A percentile compares a stretch with the other conserved stretches of the same genome.
phyloP scores from a whole-genome alignment of 2,113 vertebrate species.

The Actenoides hombroni region DNA sequence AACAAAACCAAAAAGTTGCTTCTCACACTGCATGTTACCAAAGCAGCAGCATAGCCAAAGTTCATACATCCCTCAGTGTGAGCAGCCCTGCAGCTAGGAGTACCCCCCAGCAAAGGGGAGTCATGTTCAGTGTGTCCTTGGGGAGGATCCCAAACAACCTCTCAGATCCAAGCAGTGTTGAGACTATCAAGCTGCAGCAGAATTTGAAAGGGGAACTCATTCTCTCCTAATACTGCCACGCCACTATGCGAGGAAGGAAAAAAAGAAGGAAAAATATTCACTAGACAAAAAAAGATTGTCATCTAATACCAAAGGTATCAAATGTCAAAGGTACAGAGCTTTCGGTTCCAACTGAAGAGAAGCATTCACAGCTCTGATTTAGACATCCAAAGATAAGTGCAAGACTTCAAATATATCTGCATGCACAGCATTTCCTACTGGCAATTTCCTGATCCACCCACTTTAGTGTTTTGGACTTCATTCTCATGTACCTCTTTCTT shows the following conservation, averaged over 20 bases:
- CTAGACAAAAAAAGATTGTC: background rate
- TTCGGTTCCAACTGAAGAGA: background rate
- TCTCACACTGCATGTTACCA: background rate
- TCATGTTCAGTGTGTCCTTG: background rate
- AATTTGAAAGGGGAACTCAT: background rate
- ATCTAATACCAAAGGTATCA: background rate
- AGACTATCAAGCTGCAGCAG: background rate
- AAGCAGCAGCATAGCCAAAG: background rate
- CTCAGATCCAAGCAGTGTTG: background rate
- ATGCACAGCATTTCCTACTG: background rate
- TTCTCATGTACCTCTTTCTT: background rate
- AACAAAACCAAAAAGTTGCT: background rate
- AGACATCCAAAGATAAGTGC: background rate
- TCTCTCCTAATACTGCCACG: background rate
- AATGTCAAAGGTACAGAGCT: background rate
- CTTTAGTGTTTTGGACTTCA: slow-evolving; percentile 6
- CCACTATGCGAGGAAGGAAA: background rate
- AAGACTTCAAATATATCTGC: background rate
- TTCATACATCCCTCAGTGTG: background rate
- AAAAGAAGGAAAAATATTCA: background rate
- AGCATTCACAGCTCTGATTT: background rate
- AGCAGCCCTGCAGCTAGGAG: background rate
- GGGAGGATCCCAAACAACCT: background rate
- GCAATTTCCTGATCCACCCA: background rate
- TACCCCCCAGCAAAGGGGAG: background rate